phyloP scores from a whole-genome alignment of 2,888 invertebrate species.

The Oligia latruncula region DNA sequence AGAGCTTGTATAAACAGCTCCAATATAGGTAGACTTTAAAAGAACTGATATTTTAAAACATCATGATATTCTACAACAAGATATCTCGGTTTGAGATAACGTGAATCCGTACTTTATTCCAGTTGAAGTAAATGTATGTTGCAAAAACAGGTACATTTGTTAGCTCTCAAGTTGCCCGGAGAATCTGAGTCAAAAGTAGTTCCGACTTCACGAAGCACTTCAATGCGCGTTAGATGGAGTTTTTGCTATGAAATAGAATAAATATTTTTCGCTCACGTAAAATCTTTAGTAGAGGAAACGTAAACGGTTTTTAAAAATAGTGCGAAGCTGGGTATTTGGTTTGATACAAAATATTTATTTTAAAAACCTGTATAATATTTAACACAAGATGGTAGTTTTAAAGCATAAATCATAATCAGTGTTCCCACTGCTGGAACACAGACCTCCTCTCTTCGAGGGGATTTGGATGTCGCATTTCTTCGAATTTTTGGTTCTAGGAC shows the following conservation, averaged over 20 bases:
- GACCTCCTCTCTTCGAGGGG: not conserved
- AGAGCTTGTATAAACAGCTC: not conserved
- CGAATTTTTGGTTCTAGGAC: not conserved
- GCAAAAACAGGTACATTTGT: conserved; percentile 28
- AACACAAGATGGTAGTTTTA: not conserved
- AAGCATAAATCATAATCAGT: not conserved
- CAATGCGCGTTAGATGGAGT: conserved; percentile 3
- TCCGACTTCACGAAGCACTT: conserved; percentile 26
- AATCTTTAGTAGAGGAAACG: not conserved
- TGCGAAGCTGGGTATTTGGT: not conserved
- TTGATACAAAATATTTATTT: not conserved
- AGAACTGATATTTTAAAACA: not conserved
- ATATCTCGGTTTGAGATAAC: not conserved
- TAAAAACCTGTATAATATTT: not conserved
- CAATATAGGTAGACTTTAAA: not conserved
- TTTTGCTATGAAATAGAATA: conserved; percentile 25
- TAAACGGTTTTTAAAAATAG: conserved; percentile 3
- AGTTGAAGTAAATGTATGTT: not conserved
- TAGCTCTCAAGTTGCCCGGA: conserved; percentile 28
- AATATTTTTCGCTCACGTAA: conserved; percentile 19
- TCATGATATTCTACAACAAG: not conserved
- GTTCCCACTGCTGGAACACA: not conserved
- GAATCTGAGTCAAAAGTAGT: conserved; percentile 24
- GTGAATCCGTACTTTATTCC: not conserved
- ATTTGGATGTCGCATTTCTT: not conserved